phyloP scores from a whole-genome alignment of 2,888 invertebrate species.

The Microdon myrmicae region DNA sequence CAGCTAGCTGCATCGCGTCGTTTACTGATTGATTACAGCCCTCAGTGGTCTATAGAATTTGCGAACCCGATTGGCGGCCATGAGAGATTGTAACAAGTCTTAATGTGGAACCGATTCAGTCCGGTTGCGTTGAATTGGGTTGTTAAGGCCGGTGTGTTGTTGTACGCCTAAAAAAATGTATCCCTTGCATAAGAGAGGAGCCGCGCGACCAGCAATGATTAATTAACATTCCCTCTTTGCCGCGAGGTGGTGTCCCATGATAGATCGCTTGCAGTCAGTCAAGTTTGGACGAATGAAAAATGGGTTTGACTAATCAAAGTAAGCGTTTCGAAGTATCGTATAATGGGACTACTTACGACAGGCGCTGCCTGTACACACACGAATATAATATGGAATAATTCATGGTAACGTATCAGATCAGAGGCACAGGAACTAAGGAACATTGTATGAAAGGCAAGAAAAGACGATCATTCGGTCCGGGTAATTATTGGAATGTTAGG shows the following conservation, averaged over 20 bases:
- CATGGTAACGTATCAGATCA: too few relatives aligned
- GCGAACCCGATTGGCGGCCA: slow-evolving; percentile 16
- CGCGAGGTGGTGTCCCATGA: slow-evolving; percentile 46
- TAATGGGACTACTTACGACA: slow-evolving; percentile 41
- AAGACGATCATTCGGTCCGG: too few relatives aligned
- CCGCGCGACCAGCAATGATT: slow-evolving; percentile 39
- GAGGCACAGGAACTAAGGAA: too few relatives aligned
- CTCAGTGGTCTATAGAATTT: slow-evolving; percentile 41
- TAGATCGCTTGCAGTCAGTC: slow-evolving; percentile 45
- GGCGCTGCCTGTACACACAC: slow-evolving; percentile 7
- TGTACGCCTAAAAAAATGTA: too few relatives aligned
- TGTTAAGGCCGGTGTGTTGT: slow-evolving; percentile 17
- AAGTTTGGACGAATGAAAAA: slow-evolving; percentile 39
- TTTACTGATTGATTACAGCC: slow-evolving; percentile 48
- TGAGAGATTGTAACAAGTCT: slow-evolving; percentile 13
- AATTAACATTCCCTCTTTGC: slow-evolving; percentile 44
- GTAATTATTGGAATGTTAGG: too few relatives aligned
- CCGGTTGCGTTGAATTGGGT: slow-evolving; percentile 35
- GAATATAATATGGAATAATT: slow-evolving; percentile 19
- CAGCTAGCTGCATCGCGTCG: slow-evolving; percentile 20
- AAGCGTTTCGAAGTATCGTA: slow-evolving; percentile 45
- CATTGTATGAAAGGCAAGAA: too few relatives aligned
- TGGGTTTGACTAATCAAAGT: slow-evolving; percentile 46
- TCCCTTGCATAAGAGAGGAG: slow-evolving; percentile 33
- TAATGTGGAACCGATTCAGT: slow-evolving; percentile 45